Base-by-base conservation (phyloP, 1,140 invertebrate genomes). In the Drosophila ironensis region DNA sequence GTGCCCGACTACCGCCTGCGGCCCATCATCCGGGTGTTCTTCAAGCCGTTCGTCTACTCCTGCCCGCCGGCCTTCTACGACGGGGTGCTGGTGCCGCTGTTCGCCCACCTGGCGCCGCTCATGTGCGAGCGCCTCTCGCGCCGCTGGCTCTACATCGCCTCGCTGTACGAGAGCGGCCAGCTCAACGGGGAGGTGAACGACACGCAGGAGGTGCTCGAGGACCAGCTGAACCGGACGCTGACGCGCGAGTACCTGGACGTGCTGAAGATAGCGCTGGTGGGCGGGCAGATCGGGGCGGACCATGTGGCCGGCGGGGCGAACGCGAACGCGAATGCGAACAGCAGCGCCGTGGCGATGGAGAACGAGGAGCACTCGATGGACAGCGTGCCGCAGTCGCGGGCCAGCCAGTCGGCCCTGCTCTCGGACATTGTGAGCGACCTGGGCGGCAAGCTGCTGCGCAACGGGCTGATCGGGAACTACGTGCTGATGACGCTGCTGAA, bases 231-330 rank as follows among this genome's bases (percentile, higher is more conserved):
- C 50, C 91, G 96, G 37, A 94, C 95, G 51, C 89, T 97, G n/a
- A 97, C 96, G 0, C 92, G 96, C 59, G 97, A 98, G 90, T 96
- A 97, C 84, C 88, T 98, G 4, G 96, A 97, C 64, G 92, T 97
- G 1, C 87, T 98, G 0, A 95, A 95, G 91, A 93, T 95, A 0
- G 92, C 91, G 0, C 61, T 92, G 22, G 91, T 92, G 14, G 92
- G 92, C 6, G 92, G 91, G 1, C 82, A 88, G 22, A 89, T 89
- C 6, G 77, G 88, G 0, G 64, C 72, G 0, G 87, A 89, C 67
- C 78, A 87, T 51, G 77, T 66, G 7, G 45, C 88, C 3, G 87
- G 89, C 0, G 88, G 54, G 7, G 63, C 57, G 16, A 54, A 40
- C 3, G 40, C 25, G 0, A 57, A 88, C 5, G 63, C 51, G 14